These are phyloP conservation scores for Ephestia elutella DNA, from an alignment of 1,140 invertebrate genomes.

Conservation along the genomic window DNA sequence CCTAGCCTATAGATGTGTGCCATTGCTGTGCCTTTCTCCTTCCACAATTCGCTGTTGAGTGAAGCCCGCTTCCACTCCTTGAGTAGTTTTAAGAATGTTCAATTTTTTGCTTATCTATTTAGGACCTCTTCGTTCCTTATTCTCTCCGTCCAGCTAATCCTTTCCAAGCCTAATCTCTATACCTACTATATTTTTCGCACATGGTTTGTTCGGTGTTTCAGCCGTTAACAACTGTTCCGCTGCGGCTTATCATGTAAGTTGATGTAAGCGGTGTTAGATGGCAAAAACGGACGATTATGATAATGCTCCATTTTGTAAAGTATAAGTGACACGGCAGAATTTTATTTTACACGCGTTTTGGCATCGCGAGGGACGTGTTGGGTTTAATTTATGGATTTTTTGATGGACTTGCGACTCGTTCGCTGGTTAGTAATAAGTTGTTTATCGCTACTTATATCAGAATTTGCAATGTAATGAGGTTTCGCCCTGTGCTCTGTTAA, in stretches of 20 bases:
- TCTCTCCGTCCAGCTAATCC: too few species aligned
- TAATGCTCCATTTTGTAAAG: constrained; percentile 3
- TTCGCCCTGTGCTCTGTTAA: too few species aligned
- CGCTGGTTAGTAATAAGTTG: neutral
- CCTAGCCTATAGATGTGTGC: too few species aligned
- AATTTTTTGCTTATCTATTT: too few species aligned
- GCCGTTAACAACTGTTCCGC: neutral
- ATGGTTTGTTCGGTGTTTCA: neutral
- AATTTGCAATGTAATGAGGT: too few species aligned
- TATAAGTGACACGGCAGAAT: neutral
- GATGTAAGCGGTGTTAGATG: neutral
- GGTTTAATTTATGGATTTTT: neutral
- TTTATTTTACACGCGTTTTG: neutral
- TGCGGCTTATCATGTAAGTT: constrained; percentile 1
- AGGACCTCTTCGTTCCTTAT: too few species aligned
- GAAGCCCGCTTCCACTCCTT: too few species aligned
- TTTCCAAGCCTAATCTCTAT: neutral
- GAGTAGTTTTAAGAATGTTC: too few species aligned
- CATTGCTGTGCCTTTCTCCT: too few species aligned
- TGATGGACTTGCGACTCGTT: neutral
- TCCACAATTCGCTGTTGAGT: too few species aligned
- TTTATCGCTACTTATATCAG: too few species aligned
- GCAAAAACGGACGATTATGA: constrained; percentile 1
- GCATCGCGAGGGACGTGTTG: neutral
- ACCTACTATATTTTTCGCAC: neutral